These are phyloP conservation scores for Salmo trutta DNA, from an alignment of 2,797 vertebrate genomes.

Conservation along the genomic window DNA sequence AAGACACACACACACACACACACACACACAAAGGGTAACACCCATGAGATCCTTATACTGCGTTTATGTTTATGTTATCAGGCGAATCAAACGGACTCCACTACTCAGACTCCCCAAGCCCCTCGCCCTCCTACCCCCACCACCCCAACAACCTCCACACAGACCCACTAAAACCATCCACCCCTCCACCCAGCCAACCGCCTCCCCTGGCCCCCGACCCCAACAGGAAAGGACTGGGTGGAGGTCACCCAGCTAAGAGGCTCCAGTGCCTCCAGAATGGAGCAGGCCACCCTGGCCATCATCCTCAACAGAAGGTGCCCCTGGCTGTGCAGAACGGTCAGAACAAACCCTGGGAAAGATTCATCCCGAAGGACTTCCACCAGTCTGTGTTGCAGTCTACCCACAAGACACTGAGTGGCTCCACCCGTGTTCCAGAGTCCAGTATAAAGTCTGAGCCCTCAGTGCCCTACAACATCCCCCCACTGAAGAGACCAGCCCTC, in stretches of 20 bases:
- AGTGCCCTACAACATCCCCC: slow-evolving; percentile 80
- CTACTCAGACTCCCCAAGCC: slow-evolving; percentile 66
- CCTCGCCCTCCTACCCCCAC: slow-evolving; percentile 71
- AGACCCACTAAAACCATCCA: slow-evolving; percentile 67
- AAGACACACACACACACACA: slow-evolving; percentile 47
- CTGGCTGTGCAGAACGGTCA: slow-evolving; percentile 54
- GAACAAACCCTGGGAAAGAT: slow-evolving; percentile 85
- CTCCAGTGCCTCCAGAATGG: slow-evolving; percentile 76
- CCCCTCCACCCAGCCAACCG: slow-evolving; percentile 17
- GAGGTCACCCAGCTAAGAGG: slow-evolving; percentile 75
- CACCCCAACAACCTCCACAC: slow-evolving; percentile 67
- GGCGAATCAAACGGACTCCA: slow-evolving; percentile 64
- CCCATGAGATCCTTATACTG: slow-evolving; percentile 4
- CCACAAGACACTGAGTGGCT: slow-evolving; percentile 75
- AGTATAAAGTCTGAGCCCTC: slow-evolving; percentile 71
- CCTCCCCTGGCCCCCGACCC: slow-evolving; percentile 48
- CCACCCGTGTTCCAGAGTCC: slow-evolving; percentile 42
- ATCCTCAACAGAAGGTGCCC: slow-evolving; percentile 76
- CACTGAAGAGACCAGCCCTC: slow-evolving; percentile 69
- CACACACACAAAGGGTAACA: not conserved
- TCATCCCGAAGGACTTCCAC: slow-evolving; percentile 88
- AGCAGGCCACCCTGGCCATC: slow-evolving; percentile 65
- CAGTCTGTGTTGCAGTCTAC: slow-evolving; percentile 92
- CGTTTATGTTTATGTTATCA: slow-evolving; percentile 26
- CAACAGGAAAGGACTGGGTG: slow-evolving; percentile 73